Evolutionary conservation across 1,140 invertebrate species (phyloP), one percentile per base, ranked within the genome.

Genomic region (Tetramorium alpestre): DNA sequence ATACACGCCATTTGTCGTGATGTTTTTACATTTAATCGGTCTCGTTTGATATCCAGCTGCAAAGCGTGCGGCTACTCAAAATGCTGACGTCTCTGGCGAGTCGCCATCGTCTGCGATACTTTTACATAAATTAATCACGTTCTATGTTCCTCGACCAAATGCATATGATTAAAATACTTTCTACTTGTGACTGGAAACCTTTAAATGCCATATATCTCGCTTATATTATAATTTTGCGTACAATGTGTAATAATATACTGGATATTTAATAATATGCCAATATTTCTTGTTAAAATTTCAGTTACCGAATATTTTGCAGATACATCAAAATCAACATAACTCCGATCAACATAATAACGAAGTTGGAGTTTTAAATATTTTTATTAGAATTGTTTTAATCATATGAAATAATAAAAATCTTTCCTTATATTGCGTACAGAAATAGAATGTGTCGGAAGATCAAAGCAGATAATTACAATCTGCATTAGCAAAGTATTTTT

Each of bases 1-100:
- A 64, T 41, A 47, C 44, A 67, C 47, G 56, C 69, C 70, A 87
- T 70, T 65, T 65, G 70, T 51, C 11, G 49, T 44, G 60, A 73
- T 73, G 60, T 38, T 75, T 73, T 84, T 82, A 73, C 51, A 62
- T 62, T 86, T 73, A 65, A 73, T 82, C 56, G 64, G 16, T 76
- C 28, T 44, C 56, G 70, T 65, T 75, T 65, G 69, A 60, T 51
- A 58, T 44, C 8, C 60, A 47, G 56, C 77, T 54, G 47, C 49
- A 28, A 82, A 82, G 54, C 67, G 67, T 62, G 54, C 54, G 54
- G 18, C 51, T 58, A 73, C 41, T 82, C 25, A 44, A 82, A 73
- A 73, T 82, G 80, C 51, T n/a, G 51, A 73, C 51, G 58, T 73
- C 38, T 51, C 41, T 72, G 80, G 67, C 65, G 16, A 47, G n/a